These are phyloP conservation scores for Albula goreensis DNA, from an alignment of 2,113 vertebrate genomes.

Conservation along the genomic window DNA sequence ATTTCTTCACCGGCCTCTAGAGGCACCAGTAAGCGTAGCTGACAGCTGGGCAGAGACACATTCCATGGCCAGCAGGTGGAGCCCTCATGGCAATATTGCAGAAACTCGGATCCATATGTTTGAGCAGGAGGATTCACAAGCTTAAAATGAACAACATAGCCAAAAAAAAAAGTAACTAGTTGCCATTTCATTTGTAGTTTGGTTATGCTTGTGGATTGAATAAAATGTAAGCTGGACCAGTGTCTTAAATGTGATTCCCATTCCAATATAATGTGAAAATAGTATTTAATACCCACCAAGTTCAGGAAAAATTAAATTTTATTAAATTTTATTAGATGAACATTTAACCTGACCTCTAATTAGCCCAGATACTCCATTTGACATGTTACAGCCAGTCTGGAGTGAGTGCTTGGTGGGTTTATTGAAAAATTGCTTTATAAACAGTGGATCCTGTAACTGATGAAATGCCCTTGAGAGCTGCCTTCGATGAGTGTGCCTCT, in stretches of 20 bases:
- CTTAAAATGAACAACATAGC: background rate
- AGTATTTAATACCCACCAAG: background rate
- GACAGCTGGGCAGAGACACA: constrained; percentile 22
- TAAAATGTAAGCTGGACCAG: background rate
- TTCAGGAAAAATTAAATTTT: background rate
- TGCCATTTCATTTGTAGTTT: background rate
- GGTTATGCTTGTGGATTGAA: background rate
- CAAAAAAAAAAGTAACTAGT: background rate
- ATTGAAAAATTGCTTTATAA: background rate
- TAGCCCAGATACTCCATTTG: background rate
- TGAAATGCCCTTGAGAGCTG: constrained; percentile 5
- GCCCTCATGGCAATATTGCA: constrained; percentile 32
- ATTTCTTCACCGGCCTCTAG: constrained; percentile 65
- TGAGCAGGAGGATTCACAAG: background rate
- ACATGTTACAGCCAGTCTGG: background rate
- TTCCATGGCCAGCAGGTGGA: constrained; percentile 25
- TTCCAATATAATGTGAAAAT: background rate
- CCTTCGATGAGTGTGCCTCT: constrained; percentile 49
- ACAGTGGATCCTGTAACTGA: too few species aligned
- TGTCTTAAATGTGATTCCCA: background rate
- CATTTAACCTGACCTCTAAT: background rate
- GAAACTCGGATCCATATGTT: constrained; percentile 4
- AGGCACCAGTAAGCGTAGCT: constrained; percentile 72
- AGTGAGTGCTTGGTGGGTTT: background rate
- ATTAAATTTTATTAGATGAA: background rate